phyloP scores from a whole-genome alignment of 1,140 invertebrate genomes.

The Trypoxylus dichotomus region DNA sequence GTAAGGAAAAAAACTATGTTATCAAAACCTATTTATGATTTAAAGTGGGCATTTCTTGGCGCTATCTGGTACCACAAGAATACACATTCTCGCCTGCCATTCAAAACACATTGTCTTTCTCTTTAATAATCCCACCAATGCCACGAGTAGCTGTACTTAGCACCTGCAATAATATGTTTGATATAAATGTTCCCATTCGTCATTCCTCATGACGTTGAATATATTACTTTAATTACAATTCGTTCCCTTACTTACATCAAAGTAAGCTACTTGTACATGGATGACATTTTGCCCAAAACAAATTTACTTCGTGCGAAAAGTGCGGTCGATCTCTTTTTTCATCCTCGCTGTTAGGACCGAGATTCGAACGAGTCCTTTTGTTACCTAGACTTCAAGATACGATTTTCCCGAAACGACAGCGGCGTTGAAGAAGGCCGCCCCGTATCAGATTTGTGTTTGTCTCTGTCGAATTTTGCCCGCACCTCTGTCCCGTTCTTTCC shows the following conservation, averaged over 20 bases:
- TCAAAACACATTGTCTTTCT: too few species aligned
- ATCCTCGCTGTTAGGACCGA: background rate
- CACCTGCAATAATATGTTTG: too few species aligned
- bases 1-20: too few species aligned
- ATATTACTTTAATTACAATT: background rate
- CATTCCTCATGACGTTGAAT: too few species aligned
- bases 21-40: too few species aligned
- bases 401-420: background rate
- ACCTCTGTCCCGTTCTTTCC: background rate
- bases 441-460: constrained; percentile 17
- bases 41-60: too few species aligned
- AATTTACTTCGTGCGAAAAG: background rate
- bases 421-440: background rate
- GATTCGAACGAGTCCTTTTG: background rate
- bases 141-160: too few species aligned
- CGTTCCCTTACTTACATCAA: background rate
- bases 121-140: too few species aligned
- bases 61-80: too few species aligned
- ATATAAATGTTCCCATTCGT: too few species aligned
- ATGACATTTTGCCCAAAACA: background rate
- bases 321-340: background rate
- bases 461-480: background rate
- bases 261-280: background rate
- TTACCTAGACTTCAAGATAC: background rate
- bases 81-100: too few species aligned